Evolutionary conservation across 2,113 vertebrate species (phyloP), one percentile per base, ranked within the genome.

Genomic region (Hirundichthys speculiger): DNA sequence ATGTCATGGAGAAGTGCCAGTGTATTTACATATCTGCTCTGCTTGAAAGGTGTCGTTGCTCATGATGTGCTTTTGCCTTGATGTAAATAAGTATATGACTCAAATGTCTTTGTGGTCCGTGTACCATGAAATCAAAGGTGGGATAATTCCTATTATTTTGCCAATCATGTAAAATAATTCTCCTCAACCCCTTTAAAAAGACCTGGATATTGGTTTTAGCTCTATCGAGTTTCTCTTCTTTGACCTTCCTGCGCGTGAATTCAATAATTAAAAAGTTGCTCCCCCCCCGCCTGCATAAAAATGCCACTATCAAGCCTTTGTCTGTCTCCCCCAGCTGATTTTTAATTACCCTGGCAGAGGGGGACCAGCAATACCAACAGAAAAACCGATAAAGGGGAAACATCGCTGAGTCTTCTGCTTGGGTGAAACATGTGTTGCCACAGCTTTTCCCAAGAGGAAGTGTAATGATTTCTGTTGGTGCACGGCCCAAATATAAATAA

Each of bases 401-500:
- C 43, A 42, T 64, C 5, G 77, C 84, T 85, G 84, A 87, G 74
- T 87, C 82, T 83, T 78, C 84, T 71, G 75, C 67, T 30, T 5
- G 53, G 42, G 57, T 67, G 59, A 71, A 73, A 67, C 74, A 55
- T 16, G 22, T 45, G 0, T 69, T 24, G 18, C 75, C 56, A 21
- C 49, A 53, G 58, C 43, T 38, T 45, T 24, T 73, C 69, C 73
- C 71, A 48, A 24, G 61, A 70, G 77, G 39, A 5, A 25, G 60
- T 40, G 57, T 83, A 88, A 88, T 85, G 80, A 88, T 86, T 88
- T 86, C 69, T 87, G 77, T 58, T 68, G 71, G 61, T 47, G 75
- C 73, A 68, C n/a, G 24, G 58, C 54, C 75, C 64, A 77, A 82
- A 89, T 87, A 82, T 88, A 88, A 86, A 87, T 74, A 86, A 83